Base-by-base conservation (phyloP, 1,140 invertebrate genomes). In the Rhagoletis pomonella region DNA sequence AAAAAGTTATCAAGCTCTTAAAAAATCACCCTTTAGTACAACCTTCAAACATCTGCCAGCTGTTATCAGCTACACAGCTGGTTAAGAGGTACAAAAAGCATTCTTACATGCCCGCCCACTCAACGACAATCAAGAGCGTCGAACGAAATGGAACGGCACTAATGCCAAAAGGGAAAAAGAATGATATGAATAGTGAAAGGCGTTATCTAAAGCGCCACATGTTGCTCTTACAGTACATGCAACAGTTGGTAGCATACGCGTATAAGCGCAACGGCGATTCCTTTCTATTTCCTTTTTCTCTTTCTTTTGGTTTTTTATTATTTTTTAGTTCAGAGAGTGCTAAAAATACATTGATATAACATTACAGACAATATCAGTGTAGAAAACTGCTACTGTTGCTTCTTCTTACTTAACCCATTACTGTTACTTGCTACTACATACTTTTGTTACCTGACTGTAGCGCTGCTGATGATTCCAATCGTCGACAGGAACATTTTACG, bases 361-460 rank as follows among this genome's bases (percentile, higher is more conserved):
- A 55, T 29, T n/a, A n/a, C n/a, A 2, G 19, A 39, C 17, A 39
- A 67, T 7, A 29, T 67, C 64, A 14, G 60, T 62, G n/a, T 62
- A 14, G n/a, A 67, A 29, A 67, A 19, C 64, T 67, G n/a, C 29
- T 67, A 67, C 64, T 67, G 64, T 67, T 64, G 62, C 17, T 17
- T 64, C 17, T 64, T 17, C 17, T 17, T 62, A 62, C 12, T 67
- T 19, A 3, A 19, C 19, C n/a, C 1, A 39, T 14, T 67, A 67
- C 64, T 39, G n/a, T 67, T 67, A 19, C 62, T 29, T 62, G 64
- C 64, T 67, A 19, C 64, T 67, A 7, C 29, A 19, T 67, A 39
- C 17, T 62, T 14, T 62, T 17, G 60, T 62, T 29, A 17, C 17
- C 4, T 17, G 62, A 1, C 62, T 4, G 9, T 64, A 2, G 62